Conservation (phyloP, 2,113 vertebrate genomes). For the Chascanopsetta lugubris region DNA sequence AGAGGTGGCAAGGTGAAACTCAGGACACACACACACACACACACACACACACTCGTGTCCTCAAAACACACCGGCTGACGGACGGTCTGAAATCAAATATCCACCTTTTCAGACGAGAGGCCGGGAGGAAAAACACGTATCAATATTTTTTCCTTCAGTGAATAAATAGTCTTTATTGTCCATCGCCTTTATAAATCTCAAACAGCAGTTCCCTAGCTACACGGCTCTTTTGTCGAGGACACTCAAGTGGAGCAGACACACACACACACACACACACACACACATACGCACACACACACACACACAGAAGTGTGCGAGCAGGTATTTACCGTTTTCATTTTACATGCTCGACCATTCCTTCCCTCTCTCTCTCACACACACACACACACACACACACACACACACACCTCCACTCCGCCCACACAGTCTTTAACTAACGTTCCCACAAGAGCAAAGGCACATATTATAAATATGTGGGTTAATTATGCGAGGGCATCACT, state of each 20-base stretch:
- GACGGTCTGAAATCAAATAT: conserved; percentile 5
- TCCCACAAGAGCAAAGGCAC: background rate
- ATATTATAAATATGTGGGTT: conserved; percentile 13
- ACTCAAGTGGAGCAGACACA: background rate
- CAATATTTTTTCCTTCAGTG: background rate
- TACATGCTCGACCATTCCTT: too few species aligned
- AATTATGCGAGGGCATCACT: background rate
- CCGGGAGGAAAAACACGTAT: background rate
- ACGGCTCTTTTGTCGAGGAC: conserved; percentile 40
- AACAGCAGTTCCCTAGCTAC: conserved; percentile 9
- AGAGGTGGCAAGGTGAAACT: conserved; percentile 20
- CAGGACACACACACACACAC: background rate
- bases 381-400: background rate
- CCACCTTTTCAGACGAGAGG: background rate
- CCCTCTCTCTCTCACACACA: too few species aligned
- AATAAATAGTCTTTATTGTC: conserved; percentile 30
- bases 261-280: too few species aligned
- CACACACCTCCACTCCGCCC: conserved; percentile 7
- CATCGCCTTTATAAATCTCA: conserved; percentile 34
- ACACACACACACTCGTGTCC: background rate
- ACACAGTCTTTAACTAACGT: conserved; percentile 8
- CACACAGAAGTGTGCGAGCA: too few species aligned
- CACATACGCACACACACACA: too few species aligned
- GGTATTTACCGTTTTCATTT: too few species aligned
- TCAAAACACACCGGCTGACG: background rate